phyloP scores from a whole-genome alignment of 2,113 vertebrate species.

The Eira barbara region DNA sequence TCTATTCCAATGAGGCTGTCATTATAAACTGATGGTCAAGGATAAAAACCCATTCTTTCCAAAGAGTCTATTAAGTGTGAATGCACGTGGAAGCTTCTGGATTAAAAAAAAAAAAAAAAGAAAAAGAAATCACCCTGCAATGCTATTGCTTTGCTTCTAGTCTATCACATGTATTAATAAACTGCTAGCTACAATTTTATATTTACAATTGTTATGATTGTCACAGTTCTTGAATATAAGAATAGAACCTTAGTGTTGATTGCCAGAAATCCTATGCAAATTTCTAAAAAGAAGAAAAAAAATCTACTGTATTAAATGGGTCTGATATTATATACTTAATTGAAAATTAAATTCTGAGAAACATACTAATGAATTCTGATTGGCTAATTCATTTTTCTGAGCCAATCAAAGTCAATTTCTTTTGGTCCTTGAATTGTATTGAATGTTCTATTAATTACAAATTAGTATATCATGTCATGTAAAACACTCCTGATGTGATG shows the following conservation, averaged over 20 bases:
- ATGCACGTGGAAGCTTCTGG: background rate
- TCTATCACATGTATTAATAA: background rate
- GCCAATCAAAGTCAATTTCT: background rate
- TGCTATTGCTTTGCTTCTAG: background rate
- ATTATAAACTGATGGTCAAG: background rate
- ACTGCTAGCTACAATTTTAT: background rate
- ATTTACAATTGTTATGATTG: background rate
- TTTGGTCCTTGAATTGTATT: background rate
- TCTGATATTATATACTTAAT: background rate
- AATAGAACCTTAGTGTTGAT: background rate
- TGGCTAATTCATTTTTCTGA: background rate
- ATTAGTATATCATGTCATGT: background rate
- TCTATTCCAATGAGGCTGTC: background rate
- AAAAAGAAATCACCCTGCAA: background rate
- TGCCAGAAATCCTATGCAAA: background rate
- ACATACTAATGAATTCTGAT: background rate
- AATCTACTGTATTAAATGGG: background rate
- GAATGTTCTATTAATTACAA: background rate
- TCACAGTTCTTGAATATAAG: background rate
- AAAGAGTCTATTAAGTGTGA: conserved; percentile 1
- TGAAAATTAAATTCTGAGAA: conserved; percentile 10
- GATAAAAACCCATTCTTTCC: background rate
- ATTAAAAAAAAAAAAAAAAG: background rate
- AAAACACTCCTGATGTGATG: background rate
- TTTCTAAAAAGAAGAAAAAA: background rate